phyloP scores from a whole-genome alignment of 2,113 vertebrate species.

The Holacanthus passer region DNA sequence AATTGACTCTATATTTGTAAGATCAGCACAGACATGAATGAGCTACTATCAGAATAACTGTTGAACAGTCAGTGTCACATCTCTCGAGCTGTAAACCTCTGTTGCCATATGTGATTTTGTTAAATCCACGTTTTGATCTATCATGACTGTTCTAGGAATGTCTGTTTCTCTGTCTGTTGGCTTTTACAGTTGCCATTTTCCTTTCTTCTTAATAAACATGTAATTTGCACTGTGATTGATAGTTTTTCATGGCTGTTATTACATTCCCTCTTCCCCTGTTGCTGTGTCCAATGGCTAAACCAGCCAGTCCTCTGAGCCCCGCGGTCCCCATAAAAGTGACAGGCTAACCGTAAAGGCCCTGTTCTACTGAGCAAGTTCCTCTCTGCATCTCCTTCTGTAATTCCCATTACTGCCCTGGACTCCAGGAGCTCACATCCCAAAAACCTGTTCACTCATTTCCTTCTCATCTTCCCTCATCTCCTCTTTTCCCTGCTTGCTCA shows the following conservation, averaged over 20 bases:
- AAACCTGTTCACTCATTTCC: slow-evolving; percentile 56
- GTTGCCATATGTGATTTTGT: slow-evolving; percentile 47
- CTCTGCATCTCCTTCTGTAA: slow-evolving; percentile 71
- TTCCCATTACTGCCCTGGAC: slow-evolving; percentile 80
- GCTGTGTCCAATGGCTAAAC: slow-evolving; percentile 68
- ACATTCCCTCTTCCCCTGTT: slow-evolving; percentile 51
- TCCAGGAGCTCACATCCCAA: slow-evolving; percentile 65
- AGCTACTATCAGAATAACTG: not conserved
- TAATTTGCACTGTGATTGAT: slow-evolving; percentile 72
- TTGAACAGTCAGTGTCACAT: slow-evolving; percentile 33
- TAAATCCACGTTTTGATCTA: slow-evolving; percentile 21
- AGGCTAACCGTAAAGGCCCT: slow-evolving; percentile 52
- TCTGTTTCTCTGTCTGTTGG: slow-evolving; percentile 43
- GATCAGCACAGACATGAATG: slow-evolving; percentile 8
- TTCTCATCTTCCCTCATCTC: slow-evolving; percentile 23
- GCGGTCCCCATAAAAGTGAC: slow-evolving; percentile 70
- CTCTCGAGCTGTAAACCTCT: slow-evolving; percentile 8
- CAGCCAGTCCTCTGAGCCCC: slow-evolving; percentile 57
- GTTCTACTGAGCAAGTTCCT: slow-evolving; percentile 45
- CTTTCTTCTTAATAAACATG: slow-evolving; percentile 73
- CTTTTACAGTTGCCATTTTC: slow-evolving; percentile 52
- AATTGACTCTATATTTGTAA: too few relatives aligned
- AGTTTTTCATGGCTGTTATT: slow-evolving; percentile 60
- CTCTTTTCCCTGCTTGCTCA: slow-evolving; percentile 16
- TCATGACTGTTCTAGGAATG: slow-evolving; percentile 33